Evolutionary conservation across 2,888 invertebrate species (phyloP), one percentile per base, ranked within the genome.

Genomic region (Timandra comae): DNA sequence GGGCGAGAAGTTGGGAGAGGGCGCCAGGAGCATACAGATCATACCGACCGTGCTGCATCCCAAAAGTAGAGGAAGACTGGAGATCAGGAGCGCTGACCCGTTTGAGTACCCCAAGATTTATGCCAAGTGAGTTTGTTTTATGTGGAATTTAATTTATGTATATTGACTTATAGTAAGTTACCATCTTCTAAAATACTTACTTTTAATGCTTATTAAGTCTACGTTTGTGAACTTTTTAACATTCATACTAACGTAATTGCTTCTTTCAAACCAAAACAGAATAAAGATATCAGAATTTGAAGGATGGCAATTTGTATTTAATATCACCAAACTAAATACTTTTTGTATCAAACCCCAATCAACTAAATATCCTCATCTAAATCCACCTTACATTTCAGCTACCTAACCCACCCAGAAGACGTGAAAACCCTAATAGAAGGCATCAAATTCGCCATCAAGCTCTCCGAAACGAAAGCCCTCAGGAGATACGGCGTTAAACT

Each of bases 11-110:
- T 77, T 91, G 0, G 92, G 90, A 34, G 91, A 91, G 51, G 88
- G 88, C 29, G 90, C 91, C 7, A 80, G 95, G 4, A 86, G 87
- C 27, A 89, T 95, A 1, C 80, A 81, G 58, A 90, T 95, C 29
- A 92, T 94, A 37, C 95, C 95, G 0, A 91, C 94, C 0, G 90
- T 94, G 0, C 70, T 98, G 54, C 92, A 96, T 58, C 96, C 98
- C 0, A 92, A 93, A 65, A 96, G 96, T 46, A 88, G 93, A 6
- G 98, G 98, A 0, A 89, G 88, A 19, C 70, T 93, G 2, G 90
- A 91, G 46, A 86, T 98, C 12, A 88, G 87, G 40, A 92, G 91
- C 6, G 88, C 87, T 29, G 91, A 98, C 75, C 97, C 98, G 0
- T 80, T 92, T 27, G 91, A 90, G 1, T 90, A 93, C 48, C 98